phyloP scores from a whole-genome alignment of 2,797 vertebrate genomes.

The Siniperca undulata region DNA sequence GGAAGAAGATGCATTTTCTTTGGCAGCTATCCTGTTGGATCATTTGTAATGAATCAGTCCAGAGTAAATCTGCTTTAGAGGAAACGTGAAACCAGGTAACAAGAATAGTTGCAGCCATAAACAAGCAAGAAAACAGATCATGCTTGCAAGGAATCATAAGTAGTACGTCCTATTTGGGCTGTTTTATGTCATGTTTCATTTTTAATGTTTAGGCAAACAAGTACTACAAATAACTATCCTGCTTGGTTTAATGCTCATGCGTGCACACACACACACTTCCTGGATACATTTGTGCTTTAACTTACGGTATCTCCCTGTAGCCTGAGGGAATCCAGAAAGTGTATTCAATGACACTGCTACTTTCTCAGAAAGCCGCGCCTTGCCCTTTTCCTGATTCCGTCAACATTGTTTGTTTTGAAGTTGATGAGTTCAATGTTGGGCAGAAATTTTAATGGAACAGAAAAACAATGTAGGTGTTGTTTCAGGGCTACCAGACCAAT shows the following conservation, averaged over 20 bases:
- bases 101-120: conserved; percentile 21
- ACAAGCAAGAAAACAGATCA: conserved; percentile 32
- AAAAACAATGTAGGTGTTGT: conserved; percentile 71
- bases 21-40: conserved; percentile 52
- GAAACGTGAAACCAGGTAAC: conserved; percentile 46
- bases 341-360: conserved; percentile 52
- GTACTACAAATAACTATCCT: conserved; percentile 23
- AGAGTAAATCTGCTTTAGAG: conserved; percentile 54
- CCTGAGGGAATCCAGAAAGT: conserved; percentile 50
- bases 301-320: conserved; percentile 30
- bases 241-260: conserved; percentile 18
- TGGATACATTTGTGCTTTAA: conserved; percentile 33
- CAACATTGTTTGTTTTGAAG: conserved; percentile 60
- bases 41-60: conserved; percentile 56
- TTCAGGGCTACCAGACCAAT: conserved; percentile 57
- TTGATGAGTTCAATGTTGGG: conserved; percentile 44
- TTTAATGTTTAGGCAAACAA: conserved; percentile 64
- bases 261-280: neutral
- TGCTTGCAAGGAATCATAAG: conserved; percentile 46
- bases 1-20: conserved; percentile 48
- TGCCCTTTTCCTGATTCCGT: conserved; percentile 67
- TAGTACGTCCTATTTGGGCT: conserved; percentile 44
- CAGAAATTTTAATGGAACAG: conserved; percentile 51
- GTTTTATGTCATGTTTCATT: conserved; percentile 67
- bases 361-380: conserved; percentile 36